Base-by-base conservation (phyloP, 2,797 vertebrate genomes). In the Spondyliosoma cantharus region DNA sequence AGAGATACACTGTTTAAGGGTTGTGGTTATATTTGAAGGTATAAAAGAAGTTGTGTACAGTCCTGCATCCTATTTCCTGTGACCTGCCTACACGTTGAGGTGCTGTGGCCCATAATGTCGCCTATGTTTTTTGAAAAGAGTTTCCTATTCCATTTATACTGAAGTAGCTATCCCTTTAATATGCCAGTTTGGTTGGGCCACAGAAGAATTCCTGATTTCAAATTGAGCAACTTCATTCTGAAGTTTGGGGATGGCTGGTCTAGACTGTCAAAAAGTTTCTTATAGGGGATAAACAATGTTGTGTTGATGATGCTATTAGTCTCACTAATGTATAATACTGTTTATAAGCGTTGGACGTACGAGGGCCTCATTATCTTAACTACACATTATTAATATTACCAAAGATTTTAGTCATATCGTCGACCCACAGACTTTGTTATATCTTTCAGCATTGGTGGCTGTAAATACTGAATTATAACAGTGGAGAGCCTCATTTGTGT, bases 21-120 rank as follows among this genome's bases (percentile, higher is more conserved):
- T 74, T 56, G 13, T 25, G 20, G 53, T 74, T 64, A 50, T 61
- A 25, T 68, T 68, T 46, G 17, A 29, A 20, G 49, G 57, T 8
- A 14, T 15, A 0, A 57, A 37, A 0, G 29, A 48, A 46, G 24
- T 54, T 3, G 60, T 13, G 32, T 37, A 37, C 20, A 20, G 25
- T 53, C 6, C 11, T 42, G 42, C 29, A 9, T 57, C 27, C 3
- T 53, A 45, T 14, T 37, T 76, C 29, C 20, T 66, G 63, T 60
- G 43, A 22, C 20, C 45, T 14, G 25, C 46, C 15, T 5, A 7
- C 16, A 48, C 49, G 24, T 66, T 71, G 25, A 22, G n/a, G 5
- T 32, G 29, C 53, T 32, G 16, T 46, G 27, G 13, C 42, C 25
- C 7, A 54, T 45, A 15, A 54, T 13, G 12, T 24, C 16, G 29